Base-by-base conservation (phyloP, 2,113 vertebrate genomes). In the Neogobius melanostomus region DNA sequence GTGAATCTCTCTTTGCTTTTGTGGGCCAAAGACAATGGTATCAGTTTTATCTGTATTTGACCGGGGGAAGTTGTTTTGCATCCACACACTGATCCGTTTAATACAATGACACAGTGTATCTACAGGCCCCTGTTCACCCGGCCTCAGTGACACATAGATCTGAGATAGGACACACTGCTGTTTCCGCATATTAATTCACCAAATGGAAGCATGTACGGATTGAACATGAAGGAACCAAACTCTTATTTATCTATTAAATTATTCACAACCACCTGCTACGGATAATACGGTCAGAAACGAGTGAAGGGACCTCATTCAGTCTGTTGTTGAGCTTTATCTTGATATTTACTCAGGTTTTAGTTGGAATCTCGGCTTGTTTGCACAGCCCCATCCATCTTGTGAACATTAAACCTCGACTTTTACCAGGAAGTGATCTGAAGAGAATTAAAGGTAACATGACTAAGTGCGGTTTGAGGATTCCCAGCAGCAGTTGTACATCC, bases 391-490 rank as follows among this genome's bases (percentile, higher is more conserved):
- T 62, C 61, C 64, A 47, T 77, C 72, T 84, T 71, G 81, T 66
- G 79, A 47, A 11, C 64, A 53, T 12, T 5, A 47, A 44, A 21
- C 62, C 48, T 63, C 14, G 8, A 11, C 70, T 51, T 72, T 76
- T 52, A 72, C 64, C 61, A 16, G 72, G 68, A 65, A 45, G 45
- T 48, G 69, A 75, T 66, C 82, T 76, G 72, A 88, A n/a, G 53
- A 71, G 60, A 77, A 80, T 81, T 82, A 72, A 71, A 81, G 81
- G 77, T 84, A 75, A 77, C 79, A 54, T 87, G 87, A 90, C 80
- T 89, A 85, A 87, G 73, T 63, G 45, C 28, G 68, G 86, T 82
- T 88, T 87, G 83, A 77, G 72, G 80, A 73, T 87, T 85, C 84
- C 84, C 85, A 83, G 82, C 81, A 88, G 75, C 82, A 61, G 68